Base-by-base conservation (phyloP, 1,140 invertebrate genomes). In the Delia radicum region DNA sequence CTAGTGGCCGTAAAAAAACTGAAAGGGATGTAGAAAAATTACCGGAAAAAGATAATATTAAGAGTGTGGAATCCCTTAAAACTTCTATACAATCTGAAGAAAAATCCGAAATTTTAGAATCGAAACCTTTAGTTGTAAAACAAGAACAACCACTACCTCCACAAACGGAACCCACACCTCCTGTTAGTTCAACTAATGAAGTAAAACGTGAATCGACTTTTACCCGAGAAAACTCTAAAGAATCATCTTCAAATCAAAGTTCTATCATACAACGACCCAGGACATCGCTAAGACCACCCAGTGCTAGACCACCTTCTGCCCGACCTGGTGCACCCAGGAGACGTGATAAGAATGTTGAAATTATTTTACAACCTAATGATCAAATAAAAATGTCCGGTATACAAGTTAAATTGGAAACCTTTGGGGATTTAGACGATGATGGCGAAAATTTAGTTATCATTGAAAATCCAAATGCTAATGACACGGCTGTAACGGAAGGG, bases 291-390 rank as follows among this genome's bases (percentile, higher is more conserved):
- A 87, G 91, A 73, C 91, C 91, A n/a, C 89, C 90, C 18, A 91
- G 89, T 80, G 91, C 91, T 0, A 88, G 93, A 78, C 93, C 93
- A 5, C 90, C 91, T 0, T 94, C 93, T 76, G 92, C 93, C 15
- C 88, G 94, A 74, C 94, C 94, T 1, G 93, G 93, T 63, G 93
- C 94, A 27, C 94, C 94, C 7, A 88, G 91, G 74, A 86, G 93
- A 75, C 88, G 89, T 80, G 88, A 90, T 82, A 78, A 89, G 85
- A 87, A 89, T 83, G 84, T 89, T 79, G 89, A 88, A 73, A 85
- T 87, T 27, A 87, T 90, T 67, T 82, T 89, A 75, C 87, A 89
- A 46, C 79, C 87, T 4, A 82, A 86, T 46, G 87, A 87, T 75
- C 78, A 87, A 48, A 75, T 89, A 0, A 85, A 89, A 62, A 82